These are phyloP conservation scores for Tetraneura akinire DNA, from an alignment of 1,140 invertebrate genomes.

Conservation along the genomic window DNA sequence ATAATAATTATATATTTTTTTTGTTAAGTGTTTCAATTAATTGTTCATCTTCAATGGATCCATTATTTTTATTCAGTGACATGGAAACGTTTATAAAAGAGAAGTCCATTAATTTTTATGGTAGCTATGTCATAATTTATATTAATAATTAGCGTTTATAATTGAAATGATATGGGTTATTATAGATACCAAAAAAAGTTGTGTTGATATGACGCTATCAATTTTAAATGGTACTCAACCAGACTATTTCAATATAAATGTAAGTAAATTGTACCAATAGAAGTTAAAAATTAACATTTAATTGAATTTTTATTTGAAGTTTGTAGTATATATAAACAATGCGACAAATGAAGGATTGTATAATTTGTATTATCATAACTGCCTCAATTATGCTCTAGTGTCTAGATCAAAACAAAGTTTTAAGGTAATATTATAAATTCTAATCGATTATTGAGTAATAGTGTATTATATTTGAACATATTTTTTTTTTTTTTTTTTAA, in stretches of 20 bases:
- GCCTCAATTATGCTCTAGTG: constrained; percentile 70
- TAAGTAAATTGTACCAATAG: neutral
- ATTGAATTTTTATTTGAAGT: constrained; percentile 58
- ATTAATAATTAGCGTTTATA: neutral
- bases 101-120: neutral
- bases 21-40: constrained; percentile 53
- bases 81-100: neutral
- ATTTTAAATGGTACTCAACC: neutral
- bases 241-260: constrained; percentile 26
- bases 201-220: neutral
- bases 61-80: constrained; percentile 46
- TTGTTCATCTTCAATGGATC: constrained; percentile 51
- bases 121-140: neutral
- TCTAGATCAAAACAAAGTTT: constrained; percentile 64
- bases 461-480: too few relatives aligned
- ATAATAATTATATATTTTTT: neutral
- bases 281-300: neutral
- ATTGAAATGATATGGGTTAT: neutral
- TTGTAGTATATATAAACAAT: constrained; percentile 78
- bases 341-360: constrained; percentile 88
- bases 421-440: constrained; percentile 62
- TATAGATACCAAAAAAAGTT: neutral
- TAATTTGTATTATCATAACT: constrained; percentile 94
- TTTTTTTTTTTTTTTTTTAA: too few relatives aligned
- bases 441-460: neutral